Evolutionary conservation across 92 coral and sea anemone species (phyloP).

Genomic region (Porites divaricata): DNA sequence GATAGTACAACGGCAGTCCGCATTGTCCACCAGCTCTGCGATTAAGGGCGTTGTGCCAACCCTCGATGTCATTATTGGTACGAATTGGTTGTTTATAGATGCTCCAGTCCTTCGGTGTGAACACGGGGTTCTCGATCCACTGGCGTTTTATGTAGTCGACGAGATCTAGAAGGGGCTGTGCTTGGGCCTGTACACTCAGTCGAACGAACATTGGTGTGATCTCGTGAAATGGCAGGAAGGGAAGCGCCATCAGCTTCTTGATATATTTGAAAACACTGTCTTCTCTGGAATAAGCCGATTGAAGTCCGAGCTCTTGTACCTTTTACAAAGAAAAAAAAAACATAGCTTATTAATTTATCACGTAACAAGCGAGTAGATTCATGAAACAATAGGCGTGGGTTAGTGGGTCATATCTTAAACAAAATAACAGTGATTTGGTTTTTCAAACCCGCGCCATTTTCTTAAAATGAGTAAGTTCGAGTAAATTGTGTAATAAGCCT

Average conservation of each 20-base stretch:
- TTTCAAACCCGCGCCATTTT: no score
- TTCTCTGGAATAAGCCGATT: conserved; percentile 5
- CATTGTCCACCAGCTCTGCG: conserved; percentile 38
- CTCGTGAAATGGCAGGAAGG: conserved; percentile 29
- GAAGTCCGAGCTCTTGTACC: conserved; percentile 42
- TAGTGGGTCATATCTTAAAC: no score
- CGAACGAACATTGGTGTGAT: conserved; percentile 19
- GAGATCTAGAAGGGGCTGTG: conserved; percentile 24
- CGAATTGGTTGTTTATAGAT: conserved; percentile 25
- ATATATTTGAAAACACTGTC: conserved; percentile 12
- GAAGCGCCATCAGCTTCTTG: conserved; percentile 29
- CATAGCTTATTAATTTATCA: not conserved
- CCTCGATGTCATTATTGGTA: conserved; percentile 55
- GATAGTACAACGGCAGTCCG: conserved; percentile 15
- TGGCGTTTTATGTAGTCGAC: conserved; percentile 5
- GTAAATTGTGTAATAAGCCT: not conserved
- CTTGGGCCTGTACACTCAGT: conserved; percentile 10
- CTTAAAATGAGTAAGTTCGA: no score
- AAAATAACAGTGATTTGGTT: no score
- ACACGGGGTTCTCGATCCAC: conserved; percentile 24
- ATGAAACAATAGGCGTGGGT: no score
- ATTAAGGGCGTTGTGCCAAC: conserved; percentile 55
- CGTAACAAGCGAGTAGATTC: not conserved
- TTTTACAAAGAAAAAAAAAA: not conserved
- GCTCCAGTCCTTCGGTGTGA: conserved; percentile 43